These are phyloP conservation scores for Phataginus tetradactyla DNA, from an alignment of 2,797 vertebrate genomes.

Conservation along the genomic window DNA sequence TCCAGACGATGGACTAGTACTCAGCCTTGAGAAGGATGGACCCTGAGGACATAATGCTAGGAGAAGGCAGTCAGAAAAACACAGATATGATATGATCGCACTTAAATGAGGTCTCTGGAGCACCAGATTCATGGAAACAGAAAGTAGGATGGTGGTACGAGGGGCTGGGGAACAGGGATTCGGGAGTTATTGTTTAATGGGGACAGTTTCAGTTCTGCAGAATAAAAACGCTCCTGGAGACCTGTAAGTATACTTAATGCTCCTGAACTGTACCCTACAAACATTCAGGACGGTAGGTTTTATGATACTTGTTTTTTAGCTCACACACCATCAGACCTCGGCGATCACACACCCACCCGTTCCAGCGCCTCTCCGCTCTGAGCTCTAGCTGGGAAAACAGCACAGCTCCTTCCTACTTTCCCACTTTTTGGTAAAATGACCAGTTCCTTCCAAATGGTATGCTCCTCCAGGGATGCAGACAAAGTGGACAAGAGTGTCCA, in stretches of 20 bases:
- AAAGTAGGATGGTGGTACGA: no score
- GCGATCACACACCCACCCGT: no score
- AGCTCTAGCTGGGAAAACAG: background rate
- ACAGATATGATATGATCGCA: background rate
- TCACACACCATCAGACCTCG: background rate
- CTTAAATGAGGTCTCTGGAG: background rate
- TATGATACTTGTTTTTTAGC: background rate
- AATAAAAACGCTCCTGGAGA: background rate
- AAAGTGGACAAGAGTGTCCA: slow-evolving; percentile 31
- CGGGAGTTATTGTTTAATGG: background rate
- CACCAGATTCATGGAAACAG: background rate
- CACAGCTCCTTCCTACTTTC: background rate
- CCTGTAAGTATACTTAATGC: background rate
- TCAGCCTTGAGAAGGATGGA: background rate
- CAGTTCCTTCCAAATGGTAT: slow-evolving; percentile 12
- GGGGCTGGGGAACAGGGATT: background rate
- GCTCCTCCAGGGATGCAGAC: slow-evolving; percentile 40
- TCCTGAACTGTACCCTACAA: background rate
- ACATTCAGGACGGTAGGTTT: background rate
- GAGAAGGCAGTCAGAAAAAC: background rate
- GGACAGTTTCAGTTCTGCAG: background rate
- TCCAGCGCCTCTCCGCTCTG: no score
- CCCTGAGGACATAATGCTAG: background rate
- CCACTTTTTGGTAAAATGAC: background rate
- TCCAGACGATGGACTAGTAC: background rate